Evolutionary conservation across 2,797 vertebrate genomes (phyloP), one percentile per base, ranked within the genome.

Genomic region (Allobates femoralis): DNA sequence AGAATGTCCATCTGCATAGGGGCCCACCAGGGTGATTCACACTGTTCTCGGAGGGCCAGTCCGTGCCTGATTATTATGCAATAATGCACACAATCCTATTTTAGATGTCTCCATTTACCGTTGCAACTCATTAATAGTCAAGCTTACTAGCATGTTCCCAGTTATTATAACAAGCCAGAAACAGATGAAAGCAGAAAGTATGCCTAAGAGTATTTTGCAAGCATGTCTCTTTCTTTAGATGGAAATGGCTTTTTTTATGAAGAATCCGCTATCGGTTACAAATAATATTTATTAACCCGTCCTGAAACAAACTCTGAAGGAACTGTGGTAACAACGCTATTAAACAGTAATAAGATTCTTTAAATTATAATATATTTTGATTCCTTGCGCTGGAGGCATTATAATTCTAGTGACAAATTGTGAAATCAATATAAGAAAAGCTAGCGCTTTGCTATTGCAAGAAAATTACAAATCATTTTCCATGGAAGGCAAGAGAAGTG

Each of bases 401-500:
- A 75, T 79, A 81, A 88, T 85, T 81, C 71, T 55, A 10, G 50
- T 85, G 83, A 88, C 71, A 88, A 85, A 81, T 76, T 81, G 83
- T 60, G 50, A 85, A 88, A 85, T 88, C 87, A 81, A 85, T 88
- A 81, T 77, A 51, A 83, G 74, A 83, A 83, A 85, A 87, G 32
- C 83, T 77, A 77, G 83, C 71, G 58, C 79, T 81, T 81, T 80
- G 83, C 46, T 81, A 81, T 88, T 67, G 87, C 34, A 60, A 60
- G 83, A 74, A 85, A 85, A 88, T 85, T 84, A 80, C 87, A 88
- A 88, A 85, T 88, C 83, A 88, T 81, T 81, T 85, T 51, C 78
- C 34, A 46, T 60, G 83, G 78, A 81, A 77, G 41, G 58, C 64
- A 74, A 51, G 67, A 85, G 66, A 88, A 85, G 83, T 79, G 50